Evolutionary conservation across 1,140 invertebrate species (phyloP).

Genomic region (Lanistes nyassanus): DNA sequence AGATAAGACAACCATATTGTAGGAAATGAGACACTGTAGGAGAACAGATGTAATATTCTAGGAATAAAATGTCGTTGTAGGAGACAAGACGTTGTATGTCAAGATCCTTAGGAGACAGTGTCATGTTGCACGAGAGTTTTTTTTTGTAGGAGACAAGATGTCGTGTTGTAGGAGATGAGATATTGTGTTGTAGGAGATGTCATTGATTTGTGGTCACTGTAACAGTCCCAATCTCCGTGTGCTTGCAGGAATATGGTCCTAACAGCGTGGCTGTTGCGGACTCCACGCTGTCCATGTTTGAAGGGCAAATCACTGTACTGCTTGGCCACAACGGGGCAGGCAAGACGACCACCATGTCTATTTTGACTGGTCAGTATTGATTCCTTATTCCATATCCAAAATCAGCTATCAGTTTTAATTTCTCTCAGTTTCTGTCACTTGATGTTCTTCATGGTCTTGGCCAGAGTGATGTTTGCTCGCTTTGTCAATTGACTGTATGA

Average conservation of each 20-base stretch:
- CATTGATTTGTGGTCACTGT: background rate
- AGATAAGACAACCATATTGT: too few species aligned
- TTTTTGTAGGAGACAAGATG: background rate
- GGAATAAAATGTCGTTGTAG: too few species aligned
- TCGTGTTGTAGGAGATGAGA: background rate
- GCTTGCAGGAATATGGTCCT: conserved; percentile 29
- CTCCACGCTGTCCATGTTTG: conserved; percentile 66
- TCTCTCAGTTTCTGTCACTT: background rate
- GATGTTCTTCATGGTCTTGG: background rate
- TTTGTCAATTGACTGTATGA: background rate
- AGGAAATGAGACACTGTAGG: too few species aligned
- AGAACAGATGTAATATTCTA: too few species aligned
- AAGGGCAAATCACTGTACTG: conserved; percentile 68
- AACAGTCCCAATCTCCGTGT: background rate
- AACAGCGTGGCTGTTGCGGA: conserved; percentile 61
- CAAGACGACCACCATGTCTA: conserved; percentile 70
- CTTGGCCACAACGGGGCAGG: conserved; percentile 81
- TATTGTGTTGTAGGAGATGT: too few species aligned
- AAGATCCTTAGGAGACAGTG: background rate
- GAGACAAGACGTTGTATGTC: too few species aligned
- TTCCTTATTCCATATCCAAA: background rate
- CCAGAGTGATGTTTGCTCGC: background rate
- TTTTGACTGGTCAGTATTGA: conserved; percentile 78
- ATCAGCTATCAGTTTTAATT: background rate
- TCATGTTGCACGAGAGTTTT: background rate